phyloP scores from a whole-genome alignment of 2,797 vertebrate genomes.

The Capromys pilorides region DNA sequence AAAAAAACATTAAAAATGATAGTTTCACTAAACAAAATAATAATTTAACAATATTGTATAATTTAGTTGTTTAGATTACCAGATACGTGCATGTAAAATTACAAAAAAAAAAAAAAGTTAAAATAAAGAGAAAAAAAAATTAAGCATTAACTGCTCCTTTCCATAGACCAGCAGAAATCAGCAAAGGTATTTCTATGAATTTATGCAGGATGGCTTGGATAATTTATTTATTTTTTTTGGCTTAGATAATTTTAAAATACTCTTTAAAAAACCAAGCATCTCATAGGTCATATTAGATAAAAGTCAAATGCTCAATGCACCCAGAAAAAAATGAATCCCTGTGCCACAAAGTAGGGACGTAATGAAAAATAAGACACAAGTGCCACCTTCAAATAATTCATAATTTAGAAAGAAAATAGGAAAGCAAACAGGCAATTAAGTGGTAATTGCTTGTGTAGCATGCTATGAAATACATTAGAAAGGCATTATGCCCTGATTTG shows the following conservation, averaged over 20 bases:
- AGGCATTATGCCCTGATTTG: not conserved
- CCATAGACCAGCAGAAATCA: too few relatives aligned
- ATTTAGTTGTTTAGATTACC: too few relatives aligned
- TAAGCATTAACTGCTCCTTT: too few relatives aligned
- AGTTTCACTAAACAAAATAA: too few relatives aligned
- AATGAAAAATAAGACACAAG: conserved; percentile 46
- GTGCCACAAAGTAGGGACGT: not conserved
- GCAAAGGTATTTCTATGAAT: too few relatives aligned
- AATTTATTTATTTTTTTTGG: too few relatives aligned
- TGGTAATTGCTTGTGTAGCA: not conserved
- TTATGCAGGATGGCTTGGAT: too few relatives aligned
- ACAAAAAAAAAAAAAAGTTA: too few relatives aligned
- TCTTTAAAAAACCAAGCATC: not conserved
- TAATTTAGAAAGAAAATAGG: conserved; percentile 44
- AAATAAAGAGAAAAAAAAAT: too few relatives aligned
- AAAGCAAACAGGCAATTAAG: conserved; percentile 53
- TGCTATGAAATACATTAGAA: not conserved
- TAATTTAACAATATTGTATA: too few relatives aligned
- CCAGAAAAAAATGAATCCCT: not conserved
- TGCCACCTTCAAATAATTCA: conserved; percentile 42
- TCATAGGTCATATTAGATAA: not conserved
- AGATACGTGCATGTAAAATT: too few relatives aligned
- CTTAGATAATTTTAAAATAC: not conserved
- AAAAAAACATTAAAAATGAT: too few relatives aligned
- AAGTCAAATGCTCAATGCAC: not conserved